Base-by-base conservation (phyloP, 2,797 vertebrate species). In the Sparidentex hasta region DNA sequence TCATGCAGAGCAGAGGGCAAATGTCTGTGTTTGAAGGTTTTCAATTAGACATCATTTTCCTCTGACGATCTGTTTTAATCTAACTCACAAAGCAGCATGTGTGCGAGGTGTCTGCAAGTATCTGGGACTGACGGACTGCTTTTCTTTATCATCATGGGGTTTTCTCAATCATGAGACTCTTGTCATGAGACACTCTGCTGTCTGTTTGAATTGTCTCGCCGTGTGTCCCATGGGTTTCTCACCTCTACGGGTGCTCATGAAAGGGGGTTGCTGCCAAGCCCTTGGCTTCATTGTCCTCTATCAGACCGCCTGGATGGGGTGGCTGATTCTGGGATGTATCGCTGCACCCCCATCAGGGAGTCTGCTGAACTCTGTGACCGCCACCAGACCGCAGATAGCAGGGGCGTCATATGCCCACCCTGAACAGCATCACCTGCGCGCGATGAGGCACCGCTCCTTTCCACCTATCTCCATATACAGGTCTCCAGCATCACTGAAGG, bases 321-420 rank as follows among this genome's bases (percentile, higher is more conserved):
- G 84, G 76, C 76, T 90, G 13, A 65, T 78, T 78, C 71, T 88
- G 65, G 84, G 82, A 38, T 84, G 71, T 29, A 21, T 74, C 5
- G 64, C 75, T 38, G 61, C 41, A 1, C 8, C 79, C 41, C 44
- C 52, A 1, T 29, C 41, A 0, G 29, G 74, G 43, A 64, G 33
- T 65, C 18, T 21, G 11, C 44, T 68, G 29, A 71, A 67, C 75
- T 79, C 81, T 52, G 54, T 17, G 62, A 78, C 54, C 0, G 2
- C 55, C n/a, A 14, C 18, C 4, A 41, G 66, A 74, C 52, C 44
- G 71, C 71, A 33, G 71, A 29, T 59, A 50, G 62, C 20, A 21
- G 52, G 69, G 41, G 64, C 33, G 33, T 63, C 55, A 3, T 65
- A 65, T 11, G 46, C 64, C 58, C 62, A 33, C 51, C 23, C 66